phyloP scores from a whole-genome alignment of 2,888 invertebrate genomes.

The Ormia ochracea region DNA sequence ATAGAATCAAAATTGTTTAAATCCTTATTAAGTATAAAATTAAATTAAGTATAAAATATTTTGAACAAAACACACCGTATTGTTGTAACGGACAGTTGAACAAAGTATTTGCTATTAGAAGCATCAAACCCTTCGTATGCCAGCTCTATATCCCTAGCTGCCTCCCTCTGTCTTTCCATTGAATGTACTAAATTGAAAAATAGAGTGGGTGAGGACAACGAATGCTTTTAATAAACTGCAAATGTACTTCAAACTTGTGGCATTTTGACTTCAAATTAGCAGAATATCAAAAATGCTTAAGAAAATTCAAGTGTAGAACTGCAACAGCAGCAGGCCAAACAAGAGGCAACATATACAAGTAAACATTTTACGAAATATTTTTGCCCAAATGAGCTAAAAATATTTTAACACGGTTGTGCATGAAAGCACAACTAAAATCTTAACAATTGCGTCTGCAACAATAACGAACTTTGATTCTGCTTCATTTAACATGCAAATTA shows the following conservation, averaged over 20 bases:
- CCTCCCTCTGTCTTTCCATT: too few relatives aligned
- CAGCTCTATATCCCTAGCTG: neutral
- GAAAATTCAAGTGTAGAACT: slow-evolving; percentile 43
- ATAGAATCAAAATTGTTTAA: too few relatives aligned
- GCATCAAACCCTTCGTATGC: neutral
- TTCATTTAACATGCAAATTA: too few relatives aligned
- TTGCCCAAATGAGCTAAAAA: slow-evolving; percentile 16
- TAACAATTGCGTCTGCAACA: neutral
- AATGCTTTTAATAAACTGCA: slow-evolving; percentile 49
- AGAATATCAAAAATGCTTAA: slow-evolving; percentile 42
- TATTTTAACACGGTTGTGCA: neutral
- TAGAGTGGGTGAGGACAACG: slow-evolving; percentile 11
- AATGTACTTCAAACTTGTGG: slow-evolving; percentile 40
- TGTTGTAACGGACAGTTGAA: too few relatives aligned
- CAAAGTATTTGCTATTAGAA: too few relatives aligned
- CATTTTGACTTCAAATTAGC: slow-evolving; percentile 56
- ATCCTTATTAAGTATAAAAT: too few relatives aligned
- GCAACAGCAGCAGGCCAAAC: too few relatives aligned
- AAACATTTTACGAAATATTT: slow-evolving; percentile 9
- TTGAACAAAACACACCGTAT: too few relatives aligned
- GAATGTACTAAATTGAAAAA: too few relatives aligned
- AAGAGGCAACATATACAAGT: neutral
- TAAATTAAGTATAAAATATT: too few relatives aligned
- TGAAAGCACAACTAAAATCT: neutral
- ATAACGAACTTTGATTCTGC: too few relatives aligned